phyloP scores from a whole-genome alignment of 2,113 vertebrate genomes.

The Origma solitaria region DNA sequence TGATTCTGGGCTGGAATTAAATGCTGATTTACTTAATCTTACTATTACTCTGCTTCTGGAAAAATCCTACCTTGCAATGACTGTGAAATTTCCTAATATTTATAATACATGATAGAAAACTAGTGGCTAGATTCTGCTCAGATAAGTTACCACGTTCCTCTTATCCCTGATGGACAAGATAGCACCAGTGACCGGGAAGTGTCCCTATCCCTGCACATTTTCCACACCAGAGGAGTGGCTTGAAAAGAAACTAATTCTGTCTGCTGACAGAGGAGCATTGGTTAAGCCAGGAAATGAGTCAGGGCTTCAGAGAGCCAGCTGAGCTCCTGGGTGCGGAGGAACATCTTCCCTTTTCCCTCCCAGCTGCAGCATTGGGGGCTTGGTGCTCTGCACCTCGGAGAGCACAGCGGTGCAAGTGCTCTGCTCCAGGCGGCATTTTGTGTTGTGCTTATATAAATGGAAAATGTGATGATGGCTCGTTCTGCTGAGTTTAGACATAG shows the following conservation, averaged over 20 bases:
- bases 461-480: neutral
- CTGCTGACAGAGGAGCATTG: neutral
- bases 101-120: neutral
- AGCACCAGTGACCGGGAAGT: neutral
- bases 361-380: neutral
- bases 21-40: neutral
- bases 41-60: neutral
- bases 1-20: neutral
- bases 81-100: neutral
- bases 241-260: neutral
- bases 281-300: neutral
- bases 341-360: neutral
- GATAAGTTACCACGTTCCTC: neutral
- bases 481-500: neutral
- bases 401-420: fast-evolving
- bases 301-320: neutral
- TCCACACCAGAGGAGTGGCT: neutral
- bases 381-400: neutral
- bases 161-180: neutral
- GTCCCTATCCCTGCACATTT: neutral
- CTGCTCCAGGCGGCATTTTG: neutral
- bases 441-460: neutral
- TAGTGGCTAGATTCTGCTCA: neutral
- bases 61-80: neutral
- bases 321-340: neutral